These are phyloP conservation scores for Syritta pipiens DNA, from an alignment of 2,888 invertebrate genomes.

Conservation along the genomic window DNA sequence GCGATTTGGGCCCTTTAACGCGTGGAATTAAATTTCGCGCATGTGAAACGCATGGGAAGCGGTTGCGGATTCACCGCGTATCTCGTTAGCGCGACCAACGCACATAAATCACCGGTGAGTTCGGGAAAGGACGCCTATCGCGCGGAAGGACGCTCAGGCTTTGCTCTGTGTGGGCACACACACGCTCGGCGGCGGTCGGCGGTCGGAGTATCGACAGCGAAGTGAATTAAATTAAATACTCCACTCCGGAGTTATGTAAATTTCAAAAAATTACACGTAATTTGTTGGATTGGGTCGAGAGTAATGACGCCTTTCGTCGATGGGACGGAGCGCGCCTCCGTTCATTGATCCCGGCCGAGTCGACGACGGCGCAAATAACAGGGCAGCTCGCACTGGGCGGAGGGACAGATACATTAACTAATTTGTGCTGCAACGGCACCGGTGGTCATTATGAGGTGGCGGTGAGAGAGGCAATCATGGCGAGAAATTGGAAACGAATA, in stretches of 20 bases:
- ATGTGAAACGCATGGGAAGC: slow-evolving; percentile 5
- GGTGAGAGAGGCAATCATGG: slow-evolving; percentile 8
- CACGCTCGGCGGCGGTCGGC: slow-evolving; percentile 6
- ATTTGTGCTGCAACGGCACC: slow-evolving; percentile 12
- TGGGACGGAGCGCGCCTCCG: background rate
- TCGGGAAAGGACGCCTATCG: no score
- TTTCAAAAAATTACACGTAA: slow-evolving; percentile 55
- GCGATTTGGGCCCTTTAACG: slow-evolving; percentile 42
- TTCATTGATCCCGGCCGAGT: slow-evolving; percentile 12
- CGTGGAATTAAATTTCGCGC: slow-evolving; percentile 48
- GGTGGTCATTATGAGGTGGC: slow-evolving; percentile 2
- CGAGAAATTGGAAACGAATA: slow-evolving; percentile 17
- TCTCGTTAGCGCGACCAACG: slow-evolving; percentile 51
- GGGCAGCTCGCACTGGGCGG: background rate
- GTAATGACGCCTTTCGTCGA: slow-evolving; percentile 36
- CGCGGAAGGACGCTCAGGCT: slow-evolving; percentile 3
- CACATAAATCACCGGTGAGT: slow-evolving; percentile 50
- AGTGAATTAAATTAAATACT: slow-evolving; percentile 53
- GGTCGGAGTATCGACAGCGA: slow-evolving; percentile 34
- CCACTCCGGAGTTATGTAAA: slow-evolving; percentile 46
- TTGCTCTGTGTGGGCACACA: slow-evolving; percentile 26
- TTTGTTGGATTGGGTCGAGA: slow-evolving; percentile 31
- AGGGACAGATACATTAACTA: slow-evolving; percentile 49
- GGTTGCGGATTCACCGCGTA: slow-evolving; percentile 19
- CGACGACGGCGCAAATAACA: slow-evolving; percentile 21